Conservation (phyloP, 2,797 vertebrate species). For the Hyperoplus immaculatus region DNA sequence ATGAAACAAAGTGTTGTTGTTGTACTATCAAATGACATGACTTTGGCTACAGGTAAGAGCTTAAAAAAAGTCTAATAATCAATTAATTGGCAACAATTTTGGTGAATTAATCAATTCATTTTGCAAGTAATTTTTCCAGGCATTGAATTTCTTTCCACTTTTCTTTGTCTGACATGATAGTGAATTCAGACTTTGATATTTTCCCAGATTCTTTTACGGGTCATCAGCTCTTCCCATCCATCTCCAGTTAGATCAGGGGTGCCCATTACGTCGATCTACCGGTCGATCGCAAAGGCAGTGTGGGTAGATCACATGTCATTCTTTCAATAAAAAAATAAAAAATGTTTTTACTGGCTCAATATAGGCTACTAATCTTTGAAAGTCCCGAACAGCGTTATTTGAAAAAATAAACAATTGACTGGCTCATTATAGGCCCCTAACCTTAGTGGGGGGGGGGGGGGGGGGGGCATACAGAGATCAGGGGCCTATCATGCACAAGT, state of each 20-base stretch:
- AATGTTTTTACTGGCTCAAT: too few species aligned
- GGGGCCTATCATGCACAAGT: too few species aligned
- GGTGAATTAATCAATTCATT: background rate
- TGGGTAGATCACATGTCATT: too few species aligned
- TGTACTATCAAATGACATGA: background rate
- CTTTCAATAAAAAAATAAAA: too few species aligned
- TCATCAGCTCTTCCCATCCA: background rate
- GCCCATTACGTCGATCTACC: too few species aligned
- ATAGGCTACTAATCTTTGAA: too few species aligned
- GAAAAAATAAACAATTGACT: too few species aligned
- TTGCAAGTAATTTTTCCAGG: background rate
- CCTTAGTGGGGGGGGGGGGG: too few species aligned
- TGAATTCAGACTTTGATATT: background rate
- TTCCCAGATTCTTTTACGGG: background rate
- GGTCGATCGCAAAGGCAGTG: too few species aligned
- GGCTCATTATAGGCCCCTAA: too few species aligned
- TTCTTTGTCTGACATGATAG: background rate
- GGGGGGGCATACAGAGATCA: too few species aligned
- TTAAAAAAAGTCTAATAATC: background rate
- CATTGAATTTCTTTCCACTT: background rate
- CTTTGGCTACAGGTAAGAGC: background rate
- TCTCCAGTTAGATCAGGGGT: background rate
- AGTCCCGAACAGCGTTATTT: too few species aligned
- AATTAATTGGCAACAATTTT: constrained; percentile 6
- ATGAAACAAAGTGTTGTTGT: constrained; percentile 14